Evolutionary conservation across 2,888 invertebrate genomes (phyloP), one percentile per base, ranked within the genome.

Genomic region (Nemapogon koenigi): DNA sequence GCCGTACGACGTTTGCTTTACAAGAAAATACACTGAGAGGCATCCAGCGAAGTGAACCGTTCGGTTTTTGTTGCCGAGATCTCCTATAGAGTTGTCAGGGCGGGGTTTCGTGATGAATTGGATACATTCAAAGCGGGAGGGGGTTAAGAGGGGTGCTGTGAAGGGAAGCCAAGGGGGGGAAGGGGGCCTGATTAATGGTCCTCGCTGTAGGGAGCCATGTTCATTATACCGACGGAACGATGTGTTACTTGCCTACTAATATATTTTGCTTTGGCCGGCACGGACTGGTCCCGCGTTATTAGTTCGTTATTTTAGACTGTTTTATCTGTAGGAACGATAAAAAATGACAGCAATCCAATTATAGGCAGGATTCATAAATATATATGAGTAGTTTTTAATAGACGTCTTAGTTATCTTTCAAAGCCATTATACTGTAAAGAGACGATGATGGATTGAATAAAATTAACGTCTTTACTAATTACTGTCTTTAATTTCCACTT

Each of bases 51-150:
- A n/a, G n/a, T n/a, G 32, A 39, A 37, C 32, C 40, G 51, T 42
- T 43, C 54, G 50, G 46, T 46, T 48, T 37, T 46, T 41, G 46
- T 49, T 48, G 41, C 38, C 37, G 38, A 19, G 22, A 44, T 61
- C 65, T 65, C 78, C 65, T 81, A 82, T 82, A 81, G 81, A 82
- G 82, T 79, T 81, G 81, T 82, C 80, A 81, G 78, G 82, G 82
- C 81, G 81, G 81, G 63, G 80, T 78, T 60, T 71, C 60, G 75
- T 76, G 78, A 80, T 80, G 80, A 72, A 81, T 81, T 75, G 73
- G 68, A 60, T 70, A 71, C 73, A 68, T 70, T 71, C 65, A 63
- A 57, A 62, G 64, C 62, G 62, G 70, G 63, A 57, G 65, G 58
- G 46, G 60, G 56, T 61, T 67, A 67, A 70, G 65, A 57, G 57